Conservation (phyloP, 1,140 invertebrate species). For the Penaeus japonicus region DNA sequence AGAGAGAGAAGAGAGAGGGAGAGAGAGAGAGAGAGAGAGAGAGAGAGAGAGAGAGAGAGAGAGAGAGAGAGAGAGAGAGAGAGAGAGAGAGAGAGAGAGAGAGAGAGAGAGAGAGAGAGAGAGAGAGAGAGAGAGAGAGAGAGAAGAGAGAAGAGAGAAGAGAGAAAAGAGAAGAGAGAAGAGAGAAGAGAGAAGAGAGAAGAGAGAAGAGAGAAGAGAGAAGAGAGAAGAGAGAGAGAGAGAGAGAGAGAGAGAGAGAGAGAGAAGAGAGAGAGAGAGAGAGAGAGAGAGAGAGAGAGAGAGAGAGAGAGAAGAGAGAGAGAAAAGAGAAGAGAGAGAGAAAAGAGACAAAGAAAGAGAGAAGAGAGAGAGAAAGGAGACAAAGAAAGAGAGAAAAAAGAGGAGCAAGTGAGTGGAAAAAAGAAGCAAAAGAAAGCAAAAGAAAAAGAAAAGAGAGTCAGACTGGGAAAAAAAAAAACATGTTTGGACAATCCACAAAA, state of each 20-base stretch:
- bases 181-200: background rate
- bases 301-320: too few species aligned
- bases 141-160: background rate
- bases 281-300: too few species aligned
- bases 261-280: too few species aligned
- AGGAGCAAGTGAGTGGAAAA: background rate
- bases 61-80: background rate
- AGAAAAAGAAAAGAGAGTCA: background rate
- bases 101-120: background rate
- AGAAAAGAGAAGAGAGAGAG: too few species aligned
- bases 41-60: background rate
- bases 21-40: background rate
- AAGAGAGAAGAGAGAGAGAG: background rate
- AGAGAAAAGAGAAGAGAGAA: background rate
- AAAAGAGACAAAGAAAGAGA: too few species aligned
- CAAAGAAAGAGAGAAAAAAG: background rate
- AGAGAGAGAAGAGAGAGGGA: background rate
- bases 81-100: background rate
- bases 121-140: background rate
- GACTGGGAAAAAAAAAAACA: too few species aligned
- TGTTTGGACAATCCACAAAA: too few species aligned
- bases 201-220: too few species aligned
- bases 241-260: too few species aligned
- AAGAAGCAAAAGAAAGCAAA: background rate
- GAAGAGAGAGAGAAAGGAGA: background rate